Conservation (phyloP, 2,888 invertebrate species). For the Sisyra nigra region DNA sequence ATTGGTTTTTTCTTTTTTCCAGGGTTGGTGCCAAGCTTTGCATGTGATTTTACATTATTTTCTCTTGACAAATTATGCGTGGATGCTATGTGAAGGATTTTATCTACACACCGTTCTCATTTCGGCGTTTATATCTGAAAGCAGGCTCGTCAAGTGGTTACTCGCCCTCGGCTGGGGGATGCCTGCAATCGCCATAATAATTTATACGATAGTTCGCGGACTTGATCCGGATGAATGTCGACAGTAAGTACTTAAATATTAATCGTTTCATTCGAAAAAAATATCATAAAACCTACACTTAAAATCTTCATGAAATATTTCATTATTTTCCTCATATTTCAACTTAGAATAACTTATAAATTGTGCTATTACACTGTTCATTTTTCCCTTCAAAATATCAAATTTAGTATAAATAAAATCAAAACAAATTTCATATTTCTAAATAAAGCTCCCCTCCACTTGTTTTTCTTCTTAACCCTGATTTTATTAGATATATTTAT, state of each 20-base stretch:
- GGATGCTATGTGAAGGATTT: slow-evolving; percentile 93
- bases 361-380: too few relatives aligned
- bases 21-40: slow-evolving; percentile 66
- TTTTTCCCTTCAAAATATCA: too few relatives aligned
- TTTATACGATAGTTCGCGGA: slow-evolving; percentile 47
- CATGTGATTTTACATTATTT: slow-evolving; percentile 77
- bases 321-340: too few relatives aligned
- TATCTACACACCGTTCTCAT: slow-evolving; percentile 89
- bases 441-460: too few relatives aligned
- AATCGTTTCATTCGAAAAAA: not conserved
- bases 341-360: too few relatives aligned
- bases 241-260: slow-evolving; percentile 2
- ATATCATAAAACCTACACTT: too few relatives aligned
- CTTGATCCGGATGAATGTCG: slow-evolving; percentile 2
- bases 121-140: slow-evolving; percentile 79
- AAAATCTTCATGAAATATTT: too few relatives aligned
- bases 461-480: too few relatives aligned
- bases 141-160: slow-evolving; percentile 66
- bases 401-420: too few relatives aligned
- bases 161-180: slow-evolving; percentile 74
- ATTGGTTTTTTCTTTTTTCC: slow-evolving; percentile 14
- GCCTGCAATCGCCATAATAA: slow-evolving; percentile 47
- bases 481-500: too few relatives aligned
- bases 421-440: too few relatives aligned
- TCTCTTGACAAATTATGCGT: slow-evolving; percentile 81